phyloP scores from a whole-genome alignment of 2,113 vertebrate genomes.

The Peromyscus californicus region DNA sequence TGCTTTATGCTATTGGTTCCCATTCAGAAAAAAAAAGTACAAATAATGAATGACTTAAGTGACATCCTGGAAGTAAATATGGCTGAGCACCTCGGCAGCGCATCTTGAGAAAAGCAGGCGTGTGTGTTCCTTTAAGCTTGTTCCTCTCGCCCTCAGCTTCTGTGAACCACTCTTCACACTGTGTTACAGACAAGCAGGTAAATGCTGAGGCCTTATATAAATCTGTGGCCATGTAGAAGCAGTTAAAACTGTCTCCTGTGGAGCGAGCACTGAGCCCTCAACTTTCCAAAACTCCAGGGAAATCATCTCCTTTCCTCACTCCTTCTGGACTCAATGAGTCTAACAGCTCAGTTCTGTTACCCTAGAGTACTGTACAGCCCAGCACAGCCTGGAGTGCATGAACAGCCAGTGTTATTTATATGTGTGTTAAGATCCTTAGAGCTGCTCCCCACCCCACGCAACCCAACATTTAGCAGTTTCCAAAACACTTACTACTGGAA shows the following conservation, averaged over 20 bases:
- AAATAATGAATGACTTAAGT: neutral
- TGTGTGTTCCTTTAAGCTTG: neutral
- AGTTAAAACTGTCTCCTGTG: neutral
- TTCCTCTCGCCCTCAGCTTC: neutral
- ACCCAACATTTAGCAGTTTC: neutral
- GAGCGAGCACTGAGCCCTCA: neutral
- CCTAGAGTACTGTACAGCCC: neutral
- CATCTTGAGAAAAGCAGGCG: neutral
- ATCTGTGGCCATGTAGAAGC: neutral
- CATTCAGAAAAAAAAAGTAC: slow-evolving; percentile 29
- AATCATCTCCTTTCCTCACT: slow-evolving; percentile 16
- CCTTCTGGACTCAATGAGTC: neutral
- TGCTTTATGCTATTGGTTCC: neutral
- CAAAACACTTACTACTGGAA: neutral
- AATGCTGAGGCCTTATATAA: neutral
- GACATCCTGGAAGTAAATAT: neutral
- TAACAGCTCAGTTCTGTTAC: neutral
- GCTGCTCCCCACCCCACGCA: neutral
- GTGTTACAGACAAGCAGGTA: neutral
- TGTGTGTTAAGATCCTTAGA: neutral
- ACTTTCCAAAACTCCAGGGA: neutral
- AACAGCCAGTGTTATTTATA: neutral
- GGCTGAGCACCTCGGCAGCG: neutral
- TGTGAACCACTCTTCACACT: neutral
- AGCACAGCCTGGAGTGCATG: neutral